These are phyloP conservation scores for Tethya wilhelma DNA, from an alignment of 37 sponge, comb jelly and placozoan species.

Conservation along the genomic window DNA sequence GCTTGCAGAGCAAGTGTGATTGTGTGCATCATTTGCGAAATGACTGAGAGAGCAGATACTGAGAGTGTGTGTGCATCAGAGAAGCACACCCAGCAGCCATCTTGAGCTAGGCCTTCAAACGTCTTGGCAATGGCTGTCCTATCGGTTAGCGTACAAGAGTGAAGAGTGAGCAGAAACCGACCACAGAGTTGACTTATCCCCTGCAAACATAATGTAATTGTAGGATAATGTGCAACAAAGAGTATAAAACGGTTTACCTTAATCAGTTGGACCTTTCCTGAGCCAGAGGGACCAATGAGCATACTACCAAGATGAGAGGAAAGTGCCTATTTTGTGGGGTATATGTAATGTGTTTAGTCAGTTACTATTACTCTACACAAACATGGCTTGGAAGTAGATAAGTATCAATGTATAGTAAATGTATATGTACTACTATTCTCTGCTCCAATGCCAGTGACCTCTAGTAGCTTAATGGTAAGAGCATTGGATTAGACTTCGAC, in stretches of 20 bases:
- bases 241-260: conserved; percentile 25
- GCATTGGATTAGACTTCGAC: no score
- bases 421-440: no score
- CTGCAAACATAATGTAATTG: conserved; percentile 6
- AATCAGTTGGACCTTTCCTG: conserved; percentile 54
- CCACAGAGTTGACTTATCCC: conserved; percentile 73
- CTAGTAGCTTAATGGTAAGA: no score
- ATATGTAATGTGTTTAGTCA: no score
- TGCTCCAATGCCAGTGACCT: no score
- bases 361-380: no score
- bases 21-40: conserved; percentile 65
- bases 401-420: no score
- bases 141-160: conserved; percentile 53
- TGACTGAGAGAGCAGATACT: conserved; percentile 38
- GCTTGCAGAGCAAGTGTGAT: conserved; percentile 55
- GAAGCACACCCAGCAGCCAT: conserved; percentile 82
- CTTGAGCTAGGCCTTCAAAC: conserved; percentile 67
- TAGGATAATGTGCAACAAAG: background rate
- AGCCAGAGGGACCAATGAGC: conserved; percentile 54
- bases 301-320: conserved; percentile 31
- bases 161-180: conserved; percentile 32
- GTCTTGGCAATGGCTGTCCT: conserved; percentile 25
- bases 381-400: no score
- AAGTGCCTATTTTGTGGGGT: no score
- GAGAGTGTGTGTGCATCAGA: conserved; percentile 50